Evolutionary conservation across 2,888 invertebrate genomes (phyloP), one percentile per base, ranked within the genome.

Genomic region (Tridacna gigas): DNA sequence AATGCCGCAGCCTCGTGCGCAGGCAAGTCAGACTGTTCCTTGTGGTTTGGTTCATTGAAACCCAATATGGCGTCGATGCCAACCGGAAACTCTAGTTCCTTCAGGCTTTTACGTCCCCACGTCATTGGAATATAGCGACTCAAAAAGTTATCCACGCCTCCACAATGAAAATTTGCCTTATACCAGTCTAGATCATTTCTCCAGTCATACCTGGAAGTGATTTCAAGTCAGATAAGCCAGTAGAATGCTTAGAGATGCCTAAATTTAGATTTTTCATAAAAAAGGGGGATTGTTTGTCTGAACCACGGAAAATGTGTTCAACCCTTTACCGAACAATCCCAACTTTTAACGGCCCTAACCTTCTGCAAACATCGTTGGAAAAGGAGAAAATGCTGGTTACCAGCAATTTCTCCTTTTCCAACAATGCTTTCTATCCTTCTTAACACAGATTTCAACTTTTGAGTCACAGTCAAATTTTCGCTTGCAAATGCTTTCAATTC

Each of bases 31-130:
- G 89, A 83, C 79, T 90, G 89, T 7, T 76, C 61, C 11, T 71
- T 28, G 76, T 83, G 82, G 79, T 91, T 91, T 47, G 90, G 90
- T 79, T 91, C 90, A 67, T 91, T 91, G 79, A 88, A 91, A 5
- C 88, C 86, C 1, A 90, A 83, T 13, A 90, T 73, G 65, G 82
- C 77, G 18, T 83, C 60, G 0, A 89, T 28, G 28, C 82, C 63
- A 20, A 82, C 83, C 28, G 85, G 25, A n/a, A 25, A 25, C 65
- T 65, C 3, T n/a, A 51, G 69, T 0, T 13, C 22, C 20, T 84
- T 3, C 1, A 15, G 5, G 20, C 18, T 20, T 9, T 56, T 56
- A 11, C 56, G 56, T 56, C 56, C 56, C 56, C 56, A 56, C 20
- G 56, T 56, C 56, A 56, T 56, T 20, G 56, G 56, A 20, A 56